These are phyloP conservation scores for Muscicapa adusta DNA, from an alignment of 2,113 vertebrate species.

Conservation along the genomic window DNA sequence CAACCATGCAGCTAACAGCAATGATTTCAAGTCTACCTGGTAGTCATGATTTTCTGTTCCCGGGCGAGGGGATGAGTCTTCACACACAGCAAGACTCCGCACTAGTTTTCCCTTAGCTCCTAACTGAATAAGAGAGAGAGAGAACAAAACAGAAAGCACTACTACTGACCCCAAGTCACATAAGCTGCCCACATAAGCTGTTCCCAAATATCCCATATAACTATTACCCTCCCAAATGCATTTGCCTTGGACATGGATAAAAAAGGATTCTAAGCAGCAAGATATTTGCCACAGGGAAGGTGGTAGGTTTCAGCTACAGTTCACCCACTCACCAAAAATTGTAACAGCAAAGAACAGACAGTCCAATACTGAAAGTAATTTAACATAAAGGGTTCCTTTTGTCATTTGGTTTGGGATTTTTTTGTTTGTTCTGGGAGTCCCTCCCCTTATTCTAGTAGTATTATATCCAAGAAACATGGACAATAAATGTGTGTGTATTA, in stretches of 20 bases:
- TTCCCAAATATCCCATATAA: neutral
- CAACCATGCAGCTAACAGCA: conserved; percentile 60
- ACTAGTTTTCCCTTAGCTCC: conserved; percentile 87
- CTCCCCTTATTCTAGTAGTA: neutral
- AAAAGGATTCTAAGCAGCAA: neutral
- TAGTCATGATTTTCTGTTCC: conserved; percentile 75
- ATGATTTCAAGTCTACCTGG: conserved; percentile 75
- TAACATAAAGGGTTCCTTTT: neutral
- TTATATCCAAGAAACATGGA: neutral
- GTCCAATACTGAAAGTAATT: neutral
- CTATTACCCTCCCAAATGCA: neutral
- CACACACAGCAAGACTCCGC: conserved; percentile 87
- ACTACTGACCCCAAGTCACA: neutral
- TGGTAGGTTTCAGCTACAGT: neutral
- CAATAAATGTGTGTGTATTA: neutral
- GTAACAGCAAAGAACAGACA: neutral
- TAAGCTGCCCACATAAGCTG: neutral
- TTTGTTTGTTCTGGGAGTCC: neutral
- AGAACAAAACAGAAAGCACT: conserved; percentile 19
- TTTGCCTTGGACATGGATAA: accelerated
- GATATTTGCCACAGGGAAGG: neutral
- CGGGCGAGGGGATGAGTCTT: conserved; percentile 76
- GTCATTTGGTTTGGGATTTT: neutral
- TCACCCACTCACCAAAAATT: neutral
- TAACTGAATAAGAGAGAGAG: conserved; percentile 73